Conservation (phyloP, 2,888 invertebrate genomes). For the Harpalus rufipes region DNA sequence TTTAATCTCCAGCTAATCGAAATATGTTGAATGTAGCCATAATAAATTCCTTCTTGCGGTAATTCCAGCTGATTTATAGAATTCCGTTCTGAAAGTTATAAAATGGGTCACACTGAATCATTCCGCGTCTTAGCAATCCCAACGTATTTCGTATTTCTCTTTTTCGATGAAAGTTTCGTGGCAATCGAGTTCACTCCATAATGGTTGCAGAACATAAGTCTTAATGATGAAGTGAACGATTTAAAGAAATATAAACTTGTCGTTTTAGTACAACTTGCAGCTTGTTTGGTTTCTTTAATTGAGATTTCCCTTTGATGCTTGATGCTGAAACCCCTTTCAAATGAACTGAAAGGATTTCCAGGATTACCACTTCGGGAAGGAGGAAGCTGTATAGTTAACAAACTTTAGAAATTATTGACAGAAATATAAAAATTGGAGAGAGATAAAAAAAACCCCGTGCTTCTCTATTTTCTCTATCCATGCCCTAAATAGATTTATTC, state of each 20-base stretch:
- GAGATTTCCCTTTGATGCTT: constrained; percentile 58
- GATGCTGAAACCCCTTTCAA: neutral
- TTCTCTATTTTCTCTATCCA: too few relatives aligned
- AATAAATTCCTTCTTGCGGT: constrained; percentile 20
- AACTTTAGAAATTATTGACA: neutral
- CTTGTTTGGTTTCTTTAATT: constrained; percentile 63
- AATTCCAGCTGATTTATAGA: constrained; percentile 63
- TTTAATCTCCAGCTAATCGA: neutral
- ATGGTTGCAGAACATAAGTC: constrained; percentile 56
- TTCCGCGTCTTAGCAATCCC: constrained; percentile 33
- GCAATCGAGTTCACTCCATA: constrained; percentile 31
- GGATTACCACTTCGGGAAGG: neutral
- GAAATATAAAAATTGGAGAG: too few relatives aligned
- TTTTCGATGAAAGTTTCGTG: constrained; percentile 60
- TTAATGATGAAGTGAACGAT: constrained; percentile 64
- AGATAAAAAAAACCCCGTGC: too few relatives aligned
- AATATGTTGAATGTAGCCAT: neutral
- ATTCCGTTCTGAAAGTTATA: constrained; percentile 62
- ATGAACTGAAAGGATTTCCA: neutral
- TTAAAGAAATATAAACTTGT: constrained; percentile 61
- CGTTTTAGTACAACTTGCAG: constrained; percentile 50
- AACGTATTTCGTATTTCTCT: constrained; percentile 58
- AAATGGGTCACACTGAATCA: constrained; percentile 65
- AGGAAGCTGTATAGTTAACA: neutral
- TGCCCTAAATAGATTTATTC: neutral